phyloP scores from a whole-genome alignment of 2,113 vertebrate species.

The Fulica atra region DNA sequence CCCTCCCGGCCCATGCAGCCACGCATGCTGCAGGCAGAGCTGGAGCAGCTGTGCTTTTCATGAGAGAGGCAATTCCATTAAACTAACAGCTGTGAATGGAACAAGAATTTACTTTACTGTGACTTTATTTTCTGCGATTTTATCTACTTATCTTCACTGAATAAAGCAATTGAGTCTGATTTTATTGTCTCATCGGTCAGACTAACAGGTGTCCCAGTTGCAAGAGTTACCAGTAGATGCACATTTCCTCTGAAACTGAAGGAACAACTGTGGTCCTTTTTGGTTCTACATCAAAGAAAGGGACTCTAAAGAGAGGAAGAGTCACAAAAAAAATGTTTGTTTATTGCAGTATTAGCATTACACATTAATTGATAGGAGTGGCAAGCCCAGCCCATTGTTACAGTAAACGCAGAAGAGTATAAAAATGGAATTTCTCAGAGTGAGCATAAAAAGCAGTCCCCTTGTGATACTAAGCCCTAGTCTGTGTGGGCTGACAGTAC shows the following conservation, averaged over 20 bases:
- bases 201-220: slow-evolving; percentile 11
- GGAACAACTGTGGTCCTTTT: background rate
- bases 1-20: background rate
- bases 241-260: background rate
- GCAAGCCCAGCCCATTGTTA: background rate
- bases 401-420: background rate
- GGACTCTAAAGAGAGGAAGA: background rate
- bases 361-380: background rate
- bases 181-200: background rate
- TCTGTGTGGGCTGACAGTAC: slow-evolving; percentile 35
- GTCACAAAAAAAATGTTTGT: background rate
- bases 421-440: background rate
- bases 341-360: background rate
- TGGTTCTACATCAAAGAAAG: background rate
- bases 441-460: background rate
- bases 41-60: slow-evolving; percentile 26
- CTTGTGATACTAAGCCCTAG: background rate
- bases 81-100: slow-evolving; percentile 44
- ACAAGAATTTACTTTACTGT: slow-evolving; percentile 29
- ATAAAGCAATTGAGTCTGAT: slow-evolving; percentile 30
- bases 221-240: background rate
- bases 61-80: slow-evolving; percentile 11
- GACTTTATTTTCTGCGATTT: slow-evolving; percentile 51
- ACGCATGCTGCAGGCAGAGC: background rate
- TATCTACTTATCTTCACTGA: slow-evolving; percentile 62